Evolutionary conservation across 2,888 invertebrate species (phyloP), one percentile per base, ranked within the genome.

Genomic region (Itoplectis maculator): DNA sequence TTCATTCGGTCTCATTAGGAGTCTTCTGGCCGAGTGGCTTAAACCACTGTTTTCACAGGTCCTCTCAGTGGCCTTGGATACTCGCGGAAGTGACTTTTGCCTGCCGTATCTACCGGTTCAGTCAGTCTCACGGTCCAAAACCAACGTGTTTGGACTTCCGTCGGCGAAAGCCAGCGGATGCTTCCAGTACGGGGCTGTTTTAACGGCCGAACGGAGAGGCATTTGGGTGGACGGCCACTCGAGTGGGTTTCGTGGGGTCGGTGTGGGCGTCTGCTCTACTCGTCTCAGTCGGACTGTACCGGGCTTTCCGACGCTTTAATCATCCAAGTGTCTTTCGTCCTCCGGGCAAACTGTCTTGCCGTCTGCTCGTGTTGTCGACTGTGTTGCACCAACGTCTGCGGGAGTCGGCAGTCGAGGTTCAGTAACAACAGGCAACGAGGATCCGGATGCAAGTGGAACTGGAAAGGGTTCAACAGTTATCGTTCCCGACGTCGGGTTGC

Each of bases 261-360:
- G n/a, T n/a, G 73, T 81, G 78, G 69, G 63, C 77, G 73, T n/a
- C n/a, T n/a, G n/a, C n/a, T 77, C 6, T 47, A 73, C 59, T 63
- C 74, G 68, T 81, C 74, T 59, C 61, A 72, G 54, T 66, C 47
- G 37, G 47, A 40, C 75, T 40, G 63, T 29, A 29, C 5, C 45
- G 29, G 13, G 9, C 29, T 45, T 51, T 61, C 18, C 72, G 59
- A 65, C 56, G 29, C 69, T 82, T 78, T 75, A 82, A 74, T 70
- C 69, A 47, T 74, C 59, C 73, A 74, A 74, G 63, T 78, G 76
- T 81, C 72, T 65, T 72, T 72, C 59, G 45, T 70, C 54, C 63
- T 59, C 61, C n/a, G 20, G 66, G 66, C 72, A 56, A 23, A 45
- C 70, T 11, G 35, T 70, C 4, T 54, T 69, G 8, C 2, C 8